Conservation (phyloP, 2,797 vertebrate genomes). For the Nyctalus aviator region DNA sequence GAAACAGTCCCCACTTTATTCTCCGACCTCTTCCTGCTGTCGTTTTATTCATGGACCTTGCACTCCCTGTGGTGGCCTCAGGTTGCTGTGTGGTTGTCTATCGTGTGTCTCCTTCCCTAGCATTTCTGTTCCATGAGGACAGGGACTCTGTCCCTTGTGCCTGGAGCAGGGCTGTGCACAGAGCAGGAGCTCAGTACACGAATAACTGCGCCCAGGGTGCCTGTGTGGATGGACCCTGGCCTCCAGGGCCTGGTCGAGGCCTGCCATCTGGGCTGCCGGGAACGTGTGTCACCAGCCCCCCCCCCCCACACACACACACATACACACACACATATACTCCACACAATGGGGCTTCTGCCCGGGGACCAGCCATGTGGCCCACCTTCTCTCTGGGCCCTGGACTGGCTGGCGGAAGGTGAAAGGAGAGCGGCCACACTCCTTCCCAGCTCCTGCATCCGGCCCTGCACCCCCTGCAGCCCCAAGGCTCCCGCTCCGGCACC, state of each 20-base stretch:
- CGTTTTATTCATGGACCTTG: not conserved
- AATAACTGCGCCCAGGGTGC: not conserved
- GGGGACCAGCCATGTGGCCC: not conserved
- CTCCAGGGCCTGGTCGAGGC: not conserved
- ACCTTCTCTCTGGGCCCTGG: not conserved
- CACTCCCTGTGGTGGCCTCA: not conserved
- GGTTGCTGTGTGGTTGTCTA: not conserved
- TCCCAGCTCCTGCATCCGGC: not conserved
- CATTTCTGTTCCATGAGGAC: not conserved
- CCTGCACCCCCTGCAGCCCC: too few relatives aligned
- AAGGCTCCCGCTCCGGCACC: not conserved
- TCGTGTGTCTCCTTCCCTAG: not conserved
- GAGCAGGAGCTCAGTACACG: not conserved
- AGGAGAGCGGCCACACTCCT: too few relatives aligned
- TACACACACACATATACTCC: too few relatives aligned
- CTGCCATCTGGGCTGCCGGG: not conserved
- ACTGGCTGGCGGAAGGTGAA: not conserved
- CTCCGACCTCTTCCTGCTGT: not conserved
- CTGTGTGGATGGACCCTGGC: not conserved
- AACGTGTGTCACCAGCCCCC: fast-evolving
- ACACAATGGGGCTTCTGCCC: not conserved
- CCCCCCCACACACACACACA: too few relatives aligned
- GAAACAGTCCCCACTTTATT: not conserved
- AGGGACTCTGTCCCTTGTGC: not conserved
- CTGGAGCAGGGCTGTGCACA: not conserved